Base-by-base conservation (phyloP, 2,888 invertebrate species). In the Caenorhabditis macrosperma region DNA sequence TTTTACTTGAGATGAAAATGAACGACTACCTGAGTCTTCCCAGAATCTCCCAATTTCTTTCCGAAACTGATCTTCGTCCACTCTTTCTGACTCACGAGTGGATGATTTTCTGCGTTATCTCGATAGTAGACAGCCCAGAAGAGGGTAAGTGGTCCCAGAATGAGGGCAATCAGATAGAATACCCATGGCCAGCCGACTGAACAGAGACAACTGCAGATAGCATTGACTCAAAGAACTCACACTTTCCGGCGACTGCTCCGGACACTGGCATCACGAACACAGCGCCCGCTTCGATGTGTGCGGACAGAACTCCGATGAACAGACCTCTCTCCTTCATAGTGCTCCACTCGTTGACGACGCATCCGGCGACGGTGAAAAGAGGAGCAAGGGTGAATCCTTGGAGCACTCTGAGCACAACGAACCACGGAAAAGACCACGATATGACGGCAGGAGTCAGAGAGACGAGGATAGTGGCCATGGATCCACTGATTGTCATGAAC, bases 151-250 rank as follows among this genome's bases (percentile, higher is more conserved):
- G 76, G 33, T 24, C 69, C 83, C 22, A 78, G 69, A 33, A 86
- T 68, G 4, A 69, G 46, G 1, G 83, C 85, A 67, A 85, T 84
- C 20, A 84, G 50, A 41, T 83, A 87, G 76, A 86, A 86, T 1
- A 86, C 85, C 54, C 72, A 74, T 9, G 85, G 85, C 87, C 87
- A 87, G 17, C 85, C 83, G n/a, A 85, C 85, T 86, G 46, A 52
- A 81, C 7, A 38, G 38, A 6, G 9, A 38, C 3, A 38, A 12
- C 38, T 15, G 7, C 12, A n/a, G n/a, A n/a, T n/a, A n/a, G n/a
- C n/a, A n/a, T n/a, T n/a, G 9, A 33, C 33, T 33, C 33, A 33
- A 33, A 9, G 10, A n/a, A 54, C 68, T 61, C 22, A 82, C 82
- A 61, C 44, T 35, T 60, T 3, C 75, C 66, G 3, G 82, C 82